A percentile compares a stretch with the other conserved stretches of the same genome.
phyloP scores from a whole-genome alignment of 1,140 invertebrate species.

The Diabrotica virgifera region DNA sequence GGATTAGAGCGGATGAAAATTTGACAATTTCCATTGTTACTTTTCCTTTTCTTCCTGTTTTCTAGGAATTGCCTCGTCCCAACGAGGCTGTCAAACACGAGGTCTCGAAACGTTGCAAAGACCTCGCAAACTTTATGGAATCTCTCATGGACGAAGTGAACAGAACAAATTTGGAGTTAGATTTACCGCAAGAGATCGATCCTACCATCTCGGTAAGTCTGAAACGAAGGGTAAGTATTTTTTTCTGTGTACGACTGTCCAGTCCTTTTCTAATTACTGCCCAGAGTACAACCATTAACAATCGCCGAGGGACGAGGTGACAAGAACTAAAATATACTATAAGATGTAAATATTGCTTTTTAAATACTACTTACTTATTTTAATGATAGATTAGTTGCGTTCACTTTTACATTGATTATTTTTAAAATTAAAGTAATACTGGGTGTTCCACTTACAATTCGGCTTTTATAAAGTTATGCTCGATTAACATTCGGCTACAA shows the following conservation, averaged over 20 bases:
- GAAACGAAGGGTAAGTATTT: slow-evolving; percentile 26
- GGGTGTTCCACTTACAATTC: no score
- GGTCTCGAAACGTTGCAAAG: slow-evolving; percentile 66
- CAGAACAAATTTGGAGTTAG: slow-evolving; percentile 53
- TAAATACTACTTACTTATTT: no score
- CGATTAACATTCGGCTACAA: no score
- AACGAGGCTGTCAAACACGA: slow-evolving; percentile 58
- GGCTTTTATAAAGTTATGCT: no score
- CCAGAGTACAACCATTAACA: not conserved
- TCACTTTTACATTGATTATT: not conserved
- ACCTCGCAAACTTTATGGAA: slow-evolving; percentile 73
- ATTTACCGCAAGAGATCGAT: slow-evolving; percentile 55
- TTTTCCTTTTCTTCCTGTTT: not conserved
- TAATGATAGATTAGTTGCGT: not conserved
- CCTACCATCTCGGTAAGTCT: slow-evolving; percentile 56
- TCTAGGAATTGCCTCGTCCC: slow-evolving; percentile 55
- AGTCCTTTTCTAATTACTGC: not conserved
- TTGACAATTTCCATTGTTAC: no score
- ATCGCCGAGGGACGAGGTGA: not conserved
- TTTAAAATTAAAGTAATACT: not conserved
- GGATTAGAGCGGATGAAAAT: no score
- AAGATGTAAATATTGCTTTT: no score
- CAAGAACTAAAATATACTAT: no score
- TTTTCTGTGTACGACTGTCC: not conserved
- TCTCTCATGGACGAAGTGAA: slow-evolving; percentile 64